A percentile compares a stretch with the other conserved stretches of the same genome.
Conservation (phyloP, 2,797 vertebrate genomes). For the Mastacembelus armatus region DNA sequence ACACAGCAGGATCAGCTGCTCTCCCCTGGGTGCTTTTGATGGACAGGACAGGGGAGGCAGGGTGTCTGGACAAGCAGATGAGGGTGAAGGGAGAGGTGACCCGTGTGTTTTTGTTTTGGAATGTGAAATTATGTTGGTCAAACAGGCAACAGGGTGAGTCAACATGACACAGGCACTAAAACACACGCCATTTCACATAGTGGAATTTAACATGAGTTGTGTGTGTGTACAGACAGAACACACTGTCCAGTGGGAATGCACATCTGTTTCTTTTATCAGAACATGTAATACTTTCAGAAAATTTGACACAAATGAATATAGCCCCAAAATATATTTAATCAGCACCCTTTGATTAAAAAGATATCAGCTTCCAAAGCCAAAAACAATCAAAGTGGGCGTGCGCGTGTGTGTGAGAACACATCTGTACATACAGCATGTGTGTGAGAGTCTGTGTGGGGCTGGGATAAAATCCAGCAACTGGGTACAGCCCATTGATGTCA, state of each 20-base stretch:
- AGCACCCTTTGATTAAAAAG: neutral
- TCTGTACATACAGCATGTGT: no score
- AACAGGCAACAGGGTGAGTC: conserved; percentile 34
- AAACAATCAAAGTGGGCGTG: neutral
- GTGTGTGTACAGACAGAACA: neutral
- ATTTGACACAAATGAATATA: neutral
- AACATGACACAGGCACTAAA: conserved; percentile 31
- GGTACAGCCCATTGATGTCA: conserved; percentile 67
- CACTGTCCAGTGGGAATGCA: neutral
- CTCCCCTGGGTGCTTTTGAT: conserved; percentile 42
- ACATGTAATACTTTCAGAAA: conserved; percentile 9
- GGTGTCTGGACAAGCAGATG: conserved; percentile 39
- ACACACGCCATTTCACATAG: conserved; percentile 25
- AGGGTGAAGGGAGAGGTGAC: conserved; percentile 47
- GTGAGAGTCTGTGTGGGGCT: conserved; percentile 50
- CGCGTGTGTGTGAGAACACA: no score
- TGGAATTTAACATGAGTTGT: conserved; percentile 5
- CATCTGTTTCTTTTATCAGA: conserved; percentile 4
- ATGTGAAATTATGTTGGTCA: conserved; percentile 53
- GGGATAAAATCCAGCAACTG: conserved; percentile 56
- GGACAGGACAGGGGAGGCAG: conserved; percentile 35
- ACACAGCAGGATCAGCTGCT: conserved; percentile 31
- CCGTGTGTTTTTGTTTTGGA: conserved; percentile 67
- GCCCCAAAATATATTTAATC: conserved; percentile 12
- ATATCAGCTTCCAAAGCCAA: neutral